Evolutionary conservation across 2,888 invertebrate species (phyloP).

Genomic region (Apotomis capreana): DNA sequence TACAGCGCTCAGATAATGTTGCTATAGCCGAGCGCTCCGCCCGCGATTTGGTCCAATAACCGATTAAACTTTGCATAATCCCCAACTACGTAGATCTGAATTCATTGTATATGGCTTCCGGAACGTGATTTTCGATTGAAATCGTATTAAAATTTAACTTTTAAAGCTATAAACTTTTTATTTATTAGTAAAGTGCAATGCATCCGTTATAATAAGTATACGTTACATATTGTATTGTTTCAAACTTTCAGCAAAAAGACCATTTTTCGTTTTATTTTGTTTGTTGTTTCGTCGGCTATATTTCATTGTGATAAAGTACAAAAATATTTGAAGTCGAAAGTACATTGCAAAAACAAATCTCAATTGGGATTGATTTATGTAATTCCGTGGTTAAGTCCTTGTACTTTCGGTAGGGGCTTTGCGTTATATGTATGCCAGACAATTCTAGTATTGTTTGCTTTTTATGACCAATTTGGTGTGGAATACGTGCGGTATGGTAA

Average conservation of each 20-base stretch:
- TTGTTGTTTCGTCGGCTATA: no score
- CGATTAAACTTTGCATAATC: constrained; percentile 67
- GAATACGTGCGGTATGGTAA: neutral
- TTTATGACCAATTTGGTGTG: constrained; percentile 5
- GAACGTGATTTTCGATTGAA: constrained; percentile 25
- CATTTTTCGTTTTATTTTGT: no score
- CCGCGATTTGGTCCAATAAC: constrained; percentile 55
- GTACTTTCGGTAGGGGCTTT: neutral
- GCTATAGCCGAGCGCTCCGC: constrained; percentile 40
- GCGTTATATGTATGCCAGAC: constrained; percentile 3
- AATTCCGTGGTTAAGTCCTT: neutral
- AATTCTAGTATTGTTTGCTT: constrained; percentile 15
- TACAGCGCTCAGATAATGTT: no score
- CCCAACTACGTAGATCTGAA: constrained; percentile 48
- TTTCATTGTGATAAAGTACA: no score
- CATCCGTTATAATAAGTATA: no score
- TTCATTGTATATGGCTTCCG: constrained; percentile 42
- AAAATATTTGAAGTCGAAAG: neutral
- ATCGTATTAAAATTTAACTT: constrained; percentile 17
- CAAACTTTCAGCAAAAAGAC: no score
- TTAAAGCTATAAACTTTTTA: constrained; percentile 4
- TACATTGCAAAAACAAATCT: constrained; percentile 4
- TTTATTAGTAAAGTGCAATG: neutral
- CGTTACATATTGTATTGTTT: no score
- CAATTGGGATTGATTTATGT: neutral